Conservation (phyloP, 2,797 vertebrate species). For the Channa striata region DNA sequence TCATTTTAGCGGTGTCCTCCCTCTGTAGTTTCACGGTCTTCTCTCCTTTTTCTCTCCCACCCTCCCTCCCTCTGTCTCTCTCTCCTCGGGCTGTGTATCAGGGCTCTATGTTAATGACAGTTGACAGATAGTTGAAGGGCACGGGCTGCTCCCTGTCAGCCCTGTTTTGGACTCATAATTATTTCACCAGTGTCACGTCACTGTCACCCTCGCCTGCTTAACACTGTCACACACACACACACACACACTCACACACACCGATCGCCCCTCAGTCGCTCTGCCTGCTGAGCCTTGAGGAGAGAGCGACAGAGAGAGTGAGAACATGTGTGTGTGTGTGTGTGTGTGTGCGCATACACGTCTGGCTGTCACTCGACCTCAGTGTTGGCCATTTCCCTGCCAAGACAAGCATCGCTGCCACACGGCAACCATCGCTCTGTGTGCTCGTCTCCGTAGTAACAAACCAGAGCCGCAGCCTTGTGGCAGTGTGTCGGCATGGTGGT, state of each 20-base stretch:
- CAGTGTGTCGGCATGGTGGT: slow-evolving; percentile 54
- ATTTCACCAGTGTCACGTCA: slow-evolving; percentile 99
- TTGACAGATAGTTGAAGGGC: slow-evolving; percentile 98
- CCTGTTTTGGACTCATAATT: slow-evolving; percentile 99
- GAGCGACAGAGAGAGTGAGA: slow-evolving; percentile 31
- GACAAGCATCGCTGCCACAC: slow-evolving; percentile 76
- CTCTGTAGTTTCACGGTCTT: slow-evolving; percentile 49
- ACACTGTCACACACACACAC: slow-evolving; percentile 81
- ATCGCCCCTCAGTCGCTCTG: slow-evolving; percentile 58
- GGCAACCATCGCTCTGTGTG: slow-evolving; percentile 56
- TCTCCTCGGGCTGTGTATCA: slow-evolving; percentile 77
- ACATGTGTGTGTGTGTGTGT: slow-evolving; percentile 20
- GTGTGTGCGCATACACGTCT: slow-evolving; percentile 44
- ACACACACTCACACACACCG: slow-evolving; percentile 34
- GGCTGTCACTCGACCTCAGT: slow-evolving; percentile 86
- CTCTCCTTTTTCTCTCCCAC: slow-evolving; percentile 25
- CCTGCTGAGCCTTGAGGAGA: slow-evolving; percentile 79
- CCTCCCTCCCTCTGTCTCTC: slow-evolving; percentile 16
- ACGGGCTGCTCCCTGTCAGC: slow-evolving; percentile 99
- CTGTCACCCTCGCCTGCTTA: slow-evolving; percentile 97
- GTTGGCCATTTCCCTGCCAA: slow-evolving; percentile 84
- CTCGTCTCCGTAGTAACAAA: slow-evolving; percentile 75
- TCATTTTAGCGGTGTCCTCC: slow-evolving; percentile 42
- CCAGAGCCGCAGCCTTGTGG: slow-evolving; percentile 68
- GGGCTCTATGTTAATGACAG: slow-evolving; percentile 93